Evolutionary conservation across 2,888 invertebrate species (phyloP), one percentile per base, ranked within the genome.

Genomic region (Augochlorella aurata): DNA sequence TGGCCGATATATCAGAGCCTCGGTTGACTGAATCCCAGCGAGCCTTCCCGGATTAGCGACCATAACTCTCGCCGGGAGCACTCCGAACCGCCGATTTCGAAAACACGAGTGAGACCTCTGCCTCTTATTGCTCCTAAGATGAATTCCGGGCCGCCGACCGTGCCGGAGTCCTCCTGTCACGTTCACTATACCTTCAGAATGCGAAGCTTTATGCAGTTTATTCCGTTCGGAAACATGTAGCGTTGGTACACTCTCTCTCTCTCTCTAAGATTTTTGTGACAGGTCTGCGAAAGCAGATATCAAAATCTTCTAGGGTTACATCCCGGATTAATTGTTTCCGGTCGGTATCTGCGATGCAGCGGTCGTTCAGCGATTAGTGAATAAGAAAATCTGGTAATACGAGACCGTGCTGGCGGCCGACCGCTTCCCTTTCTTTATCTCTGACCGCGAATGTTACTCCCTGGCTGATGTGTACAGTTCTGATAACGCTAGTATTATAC

Each of bases 1-100:
- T 77, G 84, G 67, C 69, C 84, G 85, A 89, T 90, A 90, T 86
- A 89, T 90, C 89, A 89, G 54, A 58, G 85, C 71, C 75, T 68
- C 49, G 14, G 14, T 78, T 81, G 87, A 87, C 81, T 86, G 82
- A 44, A 38, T 63, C 72, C 38, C 63, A 74, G 29, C 66, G 78
- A 78, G 79, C 84, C 85, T 86, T 90, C 90, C 87, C 88, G 90
- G 91, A 91, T 91, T 90, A 91, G 91, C 89, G 85, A 83, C 87
- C 86, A 89, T 91, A 90, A 90, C 83, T 90, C 89, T 89, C 75
- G 58, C 63, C 47, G 58, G 21, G 70, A 80, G 74, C 82, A 76
- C 83, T 82, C 74, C 49, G 72, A 81, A 63, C 79, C 72, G 73
- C 69, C 69, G 77, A 85, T 87, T 85, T 72, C 76, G 58, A 78